Base-by-base conservation (phyloP, 2,113 vertebrate genomes). In the Mormyrus lacerda region DNA sequence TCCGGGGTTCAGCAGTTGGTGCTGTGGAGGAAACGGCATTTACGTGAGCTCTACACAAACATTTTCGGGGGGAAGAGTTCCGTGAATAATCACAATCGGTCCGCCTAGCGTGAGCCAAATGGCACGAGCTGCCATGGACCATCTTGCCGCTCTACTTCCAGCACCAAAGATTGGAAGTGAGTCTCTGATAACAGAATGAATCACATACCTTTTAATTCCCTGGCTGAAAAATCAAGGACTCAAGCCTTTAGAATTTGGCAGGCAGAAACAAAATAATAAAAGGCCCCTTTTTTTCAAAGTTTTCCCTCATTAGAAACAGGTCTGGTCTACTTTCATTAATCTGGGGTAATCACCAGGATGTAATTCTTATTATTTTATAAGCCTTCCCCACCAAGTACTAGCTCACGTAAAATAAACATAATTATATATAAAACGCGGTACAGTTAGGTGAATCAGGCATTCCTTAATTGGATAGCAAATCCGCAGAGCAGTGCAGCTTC, bases 1-100 rank as follows among this genome's bases (percentile, higher is more conserved):
- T 94, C 97, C 98, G 95, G 99, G 98, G 96, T 98, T 99, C 96
- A 99, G 96, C 97, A 99, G 97, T 97, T 99, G 98, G 97, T 99
- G 98, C 98, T 99, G 93, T 15, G 89, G 94, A 91, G 92, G 90
- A 88, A 90, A 93, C 94, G 79, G 93, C 51, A 93, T 35, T 87
- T 65, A 93, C 91, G 53, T 55, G 53, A 55, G 53, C 53, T 76
- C 69, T 76, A 35, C 69, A 76, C 69, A 76, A 76, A 76, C 69
- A 76, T 76, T 76, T 76, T 76, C 69, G 69, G 69, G 69, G 69
- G 69, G n/a, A 76, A 76, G 69, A 76, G 69, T 35, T 76, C 69
- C 69, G 31, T 35, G 69, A 76, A 76, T 76, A 76, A 76, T 76
- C 69, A 76, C 69, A 76, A 76, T 76, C 69, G 69, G n/a, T 76